Conservation (phyloP, 2,797 vertebrate genomes). For the Scleropages formosus region DNA sequence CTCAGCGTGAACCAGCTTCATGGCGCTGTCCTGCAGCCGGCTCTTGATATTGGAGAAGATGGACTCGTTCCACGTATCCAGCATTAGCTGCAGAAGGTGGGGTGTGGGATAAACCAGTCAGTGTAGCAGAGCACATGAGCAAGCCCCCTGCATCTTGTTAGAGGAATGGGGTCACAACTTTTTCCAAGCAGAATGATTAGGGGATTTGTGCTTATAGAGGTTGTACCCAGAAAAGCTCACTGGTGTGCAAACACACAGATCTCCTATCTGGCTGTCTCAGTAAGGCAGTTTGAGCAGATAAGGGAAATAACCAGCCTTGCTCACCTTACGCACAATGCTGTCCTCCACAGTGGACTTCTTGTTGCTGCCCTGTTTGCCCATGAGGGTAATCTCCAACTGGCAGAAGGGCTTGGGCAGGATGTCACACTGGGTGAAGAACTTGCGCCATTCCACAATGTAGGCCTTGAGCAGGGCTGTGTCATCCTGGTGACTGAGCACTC, state of each 20-base stretch:
- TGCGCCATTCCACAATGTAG: conserved; percentile 95
- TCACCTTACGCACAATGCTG: conserved; percentile 94
- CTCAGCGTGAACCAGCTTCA: conserved; percentile 95
- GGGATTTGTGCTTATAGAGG: too few species aligned
- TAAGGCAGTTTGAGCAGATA: too few species aligned
- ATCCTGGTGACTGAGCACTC: conserved; percentile 94
- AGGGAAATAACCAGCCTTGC: conserved; percentile 29
- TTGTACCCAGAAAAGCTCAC: too few species aligned
- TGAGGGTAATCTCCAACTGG: conserved; percentile 88
- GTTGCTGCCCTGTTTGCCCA: conserved; percentile 89
- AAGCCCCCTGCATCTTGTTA: not conserved
- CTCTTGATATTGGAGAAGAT: conserved; percentile 98
- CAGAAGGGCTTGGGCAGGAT: conserved; percentile 96
- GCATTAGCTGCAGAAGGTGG: conserved; percentile 76
- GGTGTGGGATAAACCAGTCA: not conserved
- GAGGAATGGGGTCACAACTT: too few species aligned
- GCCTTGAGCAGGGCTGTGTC: conserved; percentile 93
- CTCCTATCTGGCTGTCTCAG: too few species aligned
- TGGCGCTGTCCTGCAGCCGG: conserved; percentile 92
- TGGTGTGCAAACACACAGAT: too few species aligned
- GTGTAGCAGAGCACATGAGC: not conserved
- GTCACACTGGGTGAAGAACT: conserved; percentile 97
- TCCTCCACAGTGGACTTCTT: conserved; percentile 95
- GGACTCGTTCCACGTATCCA: conserved; percentile 96
- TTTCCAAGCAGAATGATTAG: too few species aligned